These are phyloP conservation scores for Nyctalus aviator DNA, from an alignment of 2,797 vertebrate species.

Conservation along the genomic window DNA sequence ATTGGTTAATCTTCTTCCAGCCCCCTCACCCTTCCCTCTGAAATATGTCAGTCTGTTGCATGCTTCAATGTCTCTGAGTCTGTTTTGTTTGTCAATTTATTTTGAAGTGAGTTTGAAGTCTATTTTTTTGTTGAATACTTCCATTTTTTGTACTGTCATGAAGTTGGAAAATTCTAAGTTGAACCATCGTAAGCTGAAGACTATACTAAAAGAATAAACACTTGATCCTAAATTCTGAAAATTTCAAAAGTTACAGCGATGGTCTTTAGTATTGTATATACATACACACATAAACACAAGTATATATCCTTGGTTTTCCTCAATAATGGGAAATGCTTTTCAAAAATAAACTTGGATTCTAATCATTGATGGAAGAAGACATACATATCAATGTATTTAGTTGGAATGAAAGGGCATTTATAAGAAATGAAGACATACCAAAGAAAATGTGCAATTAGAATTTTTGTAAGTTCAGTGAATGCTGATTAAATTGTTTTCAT, in stretches of 20 bases:
- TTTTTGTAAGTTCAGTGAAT: background rate
- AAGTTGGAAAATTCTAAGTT: background rate
- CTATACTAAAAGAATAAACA: background rate
- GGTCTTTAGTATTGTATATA: background rate
- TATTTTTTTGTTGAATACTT: background rate
- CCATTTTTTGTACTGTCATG: background rate
- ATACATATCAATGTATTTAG: background rate
- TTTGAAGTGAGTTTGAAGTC: too few species aligned
- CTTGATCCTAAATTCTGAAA: background rate
- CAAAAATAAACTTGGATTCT: background rate
- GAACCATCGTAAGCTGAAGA: background rate
- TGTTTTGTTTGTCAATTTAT: too few species aligned
- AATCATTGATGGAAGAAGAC: slow-evolving; percentile 34
- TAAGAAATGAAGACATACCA: background rate
- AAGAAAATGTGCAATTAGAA: background rate
- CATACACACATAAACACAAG: background rate
- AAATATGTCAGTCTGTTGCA: too few species aligned
- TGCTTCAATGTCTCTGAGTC: too few species aligned
- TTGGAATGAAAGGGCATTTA: slow-evolving; percentile 1
- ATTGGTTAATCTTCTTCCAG: too few species aligned
- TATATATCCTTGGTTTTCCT: background rate
- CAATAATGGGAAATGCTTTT: background rate
- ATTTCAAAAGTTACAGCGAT: background rate
- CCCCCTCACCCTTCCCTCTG: too few species aligned
- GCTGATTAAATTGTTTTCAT: background rate